Evolutionary conservation across 2,888 invertebrate species (phyloP).

Genomic region (Pristionchus arcanus): DNA sequence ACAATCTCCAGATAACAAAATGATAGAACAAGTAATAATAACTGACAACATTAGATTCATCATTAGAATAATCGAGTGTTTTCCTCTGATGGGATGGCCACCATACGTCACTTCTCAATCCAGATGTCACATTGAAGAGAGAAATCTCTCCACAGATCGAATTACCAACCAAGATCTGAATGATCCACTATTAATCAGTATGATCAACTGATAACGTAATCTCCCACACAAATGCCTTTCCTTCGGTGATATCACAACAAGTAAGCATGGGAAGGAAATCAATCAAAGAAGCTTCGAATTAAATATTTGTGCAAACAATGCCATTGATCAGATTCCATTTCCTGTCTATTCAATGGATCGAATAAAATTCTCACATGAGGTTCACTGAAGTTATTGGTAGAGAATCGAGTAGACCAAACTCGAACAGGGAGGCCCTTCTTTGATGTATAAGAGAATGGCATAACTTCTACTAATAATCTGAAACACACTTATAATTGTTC

Average conservation of each 20-base stretch:
- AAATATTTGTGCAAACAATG: neutral
- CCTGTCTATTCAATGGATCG: neutral
- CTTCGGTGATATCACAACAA: constrained; percentile 21
- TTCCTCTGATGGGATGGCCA: constrained; percentile 48
- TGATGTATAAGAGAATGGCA: neutral
- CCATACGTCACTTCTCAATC: constrained; percentile 4
- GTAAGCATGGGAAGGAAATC: neutral
- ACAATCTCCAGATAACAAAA: neutral
- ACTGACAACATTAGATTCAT: constrained; percentile 16
- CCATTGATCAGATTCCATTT: neutral
- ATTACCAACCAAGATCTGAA: constrained; percentile 48
- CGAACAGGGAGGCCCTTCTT: neutral
- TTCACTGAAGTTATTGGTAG: constrained; percentile 27
- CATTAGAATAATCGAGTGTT: constrained; percentile 15
- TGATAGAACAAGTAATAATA: neutral
- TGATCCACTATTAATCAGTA: neutral
- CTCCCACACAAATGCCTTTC: neutral
- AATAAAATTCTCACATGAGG: neutral
- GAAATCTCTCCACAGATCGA: constrained; percentile 42
- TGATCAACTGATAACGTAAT: neutral
- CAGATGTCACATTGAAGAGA: constrained; percentile 48
- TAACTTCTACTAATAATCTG: constrained; percentile 52
- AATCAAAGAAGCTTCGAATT: neutral
- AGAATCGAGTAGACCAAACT: constrained; percentile 38
- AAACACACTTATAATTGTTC: neutral